Percentiles rank a stretch among this genome's conserved stretches.
Evolutionary conservation across 2,797 vertebrate genomes (phyloP).

Genomic region (Helicolenus hilgendorfi): DNA sequence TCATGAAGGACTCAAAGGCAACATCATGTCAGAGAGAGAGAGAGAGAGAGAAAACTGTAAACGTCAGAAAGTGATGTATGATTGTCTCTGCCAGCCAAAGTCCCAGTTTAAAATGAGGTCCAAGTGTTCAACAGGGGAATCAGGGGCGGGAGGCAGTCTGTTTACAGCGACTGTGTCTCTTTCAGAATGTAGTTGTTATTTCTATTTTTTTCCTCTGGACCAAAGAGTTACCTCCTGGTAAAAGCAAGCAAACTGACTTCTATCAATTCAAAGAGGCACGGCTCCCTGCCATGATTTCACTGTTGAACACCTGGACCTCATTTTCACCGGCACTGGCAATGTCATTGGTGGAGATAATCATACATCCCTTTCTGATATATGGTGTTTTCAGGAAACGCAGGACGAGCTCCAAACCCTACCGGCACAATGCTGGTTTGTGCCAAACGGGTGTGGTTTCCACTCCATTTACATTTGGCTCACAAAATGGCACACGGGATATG

Average conservation of each 20-base stretch:
- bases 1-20: constrained; percentile 40
- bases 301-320: constrained; percentile 52
- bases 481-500: neutral
- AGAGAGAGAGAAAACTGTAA: neutral
- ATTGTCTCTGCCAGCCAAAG: constrained; percentile 10
- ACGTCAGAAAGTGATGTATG: constrained; percentile 18
- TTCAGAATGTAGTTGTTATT: constrained; percentile 11
- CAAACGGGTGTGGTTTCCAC: constrained; percentile 37
- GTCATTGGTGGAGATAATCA: constrained; percentile 32
- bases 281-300: constrained; percentile 28
- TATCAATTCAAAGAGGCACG: neutral
- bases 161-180: constrained; percentile 13
- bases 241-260: constrained; percentile 12
- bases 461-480: constrained; percentile 30
- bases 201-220: constrained; percentile 11
- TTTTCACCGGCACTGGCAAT: constrained; percentile 15
- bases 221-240: constrained; percentile 1
- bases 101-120: constrained; percentile 43
- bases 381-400: constrained; percentile 15
- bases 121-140: constrained; percentile 8
- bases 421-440: constrained; percentile 5
- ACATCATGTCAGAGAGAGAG: constrained; percentile 36
- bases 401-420: neutral
- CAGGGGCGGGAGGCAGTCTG: neutral
- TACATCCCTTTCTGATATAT: constrained; percentile 33